These are phyloP conservation scores for Priocnemis perturbator DNA, from an alignment of 2,888 invertebrate species.

Conservation along the genomic window DNA sequence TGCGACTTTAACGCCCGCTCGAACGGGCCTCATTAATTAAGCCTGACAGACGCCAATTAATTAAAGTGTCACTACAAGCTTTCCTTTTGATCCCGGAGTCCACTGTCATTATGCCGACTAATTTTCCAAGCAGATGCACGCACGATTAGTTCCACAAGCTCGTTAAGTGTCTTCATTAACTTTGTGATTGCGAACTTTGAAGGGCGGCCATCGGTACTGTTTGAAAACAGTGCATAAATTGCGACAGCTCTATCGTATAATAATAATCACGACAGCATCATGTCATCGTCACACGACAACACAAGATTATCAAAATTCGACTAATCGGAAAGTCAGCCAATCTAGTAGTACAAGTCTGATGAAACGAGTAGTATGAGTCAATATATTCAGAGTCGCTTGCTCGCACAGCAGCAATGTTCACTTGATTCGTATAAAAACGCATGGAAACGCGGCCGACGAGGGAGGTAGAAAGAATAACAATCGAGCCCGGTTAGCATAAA, in stretches of 20 bases:
- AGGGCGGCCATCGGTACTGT: background rate
- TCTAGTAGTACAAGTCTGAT: too few species aligned
- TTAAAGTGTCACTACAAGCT: constrained; percentile 18
- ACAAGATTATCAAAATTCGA: too few species aligned
- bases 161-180: constrained; percentile 7
- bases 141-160: constrained; percentile 14
- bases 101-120: constrained; percentile 18
- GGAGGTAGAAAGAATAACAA: constrained; percentile 5
- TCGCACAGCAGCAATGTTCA: too few species aligned
- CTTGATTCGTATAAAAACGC: too few species aligned
- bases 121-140: constrained; percentile 22
- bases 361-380: too few species aligned
- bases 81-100: constrained; percentile 6
- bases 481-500: constrained; percentile 16
- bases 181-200: too few species aligned
- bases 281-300: too few species aligned
- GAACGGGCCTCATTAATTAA: constrained; percentile 26
- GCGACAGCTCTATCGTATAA: too few species aligned
- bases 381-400: too few species aligned
- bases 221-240: too few species aligned
- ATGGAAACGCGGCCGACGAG: background rate
- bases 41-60: constrained; percentile 22
- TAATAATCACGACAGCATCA: too few species aligned
- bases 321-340: too few species aligned
- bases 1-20: background rate